Evolutionary conservation across 1,140 invertebrate species (phyloP), one percentile per base, ranked within the genome.

Genomic region (Drosophila kurseongensis): DNA sequence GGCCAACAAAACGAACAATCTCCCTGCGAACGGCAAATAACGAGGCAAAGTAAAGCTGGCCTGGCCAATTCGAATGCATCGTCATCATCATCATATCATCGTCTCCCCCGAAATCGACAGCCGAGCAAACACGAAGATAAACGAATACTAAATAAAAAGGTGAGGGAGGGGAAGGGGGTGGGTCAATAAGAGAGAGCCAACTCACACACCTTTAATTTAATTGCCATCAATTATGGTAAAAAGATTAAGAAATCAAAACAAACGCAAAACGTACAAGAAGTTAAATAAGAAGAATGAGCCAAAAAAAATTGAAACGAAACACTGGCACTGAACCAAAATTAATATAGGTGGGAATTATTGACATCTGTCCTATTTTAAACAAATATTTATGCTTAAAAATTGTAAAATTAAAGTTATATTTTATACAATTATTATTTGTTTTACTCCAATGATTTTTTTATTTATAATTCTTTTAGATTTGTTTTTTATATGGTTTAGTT

Each of bases 201-300:
- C 84, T 68, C 84, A 89, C 85, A 89, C 84, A 89, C 84, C 84
- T 89, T 89, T 84, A 75, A 78, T 89, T 89, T 89, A 89, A 89
- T 89, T 89, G 84, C 80, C 84, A 89, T 89, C 84, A 89, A 89
- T 89, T 89, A 89, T 89, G 84, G 84, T 89, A 84, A 89, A 90
- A 90, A 86, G 88, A 86, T 91, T 80, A 91, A 80, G 86, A 83
- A 88, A 90, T 88, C 78, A 91, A 90, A 86, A 90, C 76, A 90
- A 78, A 76, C 82, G 63, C 59, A 90, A 84, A 85, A 78, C 62
- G 69, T 78, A 74, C 47, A 78, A 68, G 60, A 90, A 86, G 59
- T 78, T 75, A 63, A 83, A 90, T 83, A 77, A 77, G 75, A 71
- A 63, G 83, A 86, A 89, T 80, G 79, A 59, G 78, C 60, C 13